Evolutionary conservation across 2,888 invertebrate species (phyloP), one percentile per base, ranked within the genome.

Genomic region (Trichopoda pennipes): DNA sequence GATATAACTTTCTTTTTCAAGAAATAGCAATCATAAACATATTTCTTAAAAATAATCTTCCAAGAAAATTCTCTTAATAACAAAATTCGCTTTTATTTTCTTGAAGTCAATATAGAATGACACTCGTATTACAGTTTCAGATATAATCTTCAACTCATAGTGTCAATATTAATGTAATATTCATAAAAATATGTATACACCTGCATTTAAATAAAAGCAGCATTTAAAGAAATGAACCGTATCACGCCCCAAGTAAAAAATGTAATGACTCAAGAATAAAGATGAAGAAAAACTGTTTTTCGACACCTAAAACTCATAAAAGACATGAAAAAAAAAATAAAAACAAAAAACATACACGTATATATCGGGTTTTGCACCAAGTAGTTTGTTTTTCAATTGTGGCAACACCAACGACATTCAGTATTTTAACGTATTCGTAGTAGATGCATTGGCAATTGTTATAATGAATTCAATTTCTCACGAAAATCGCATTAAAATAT

Each of bases 161-260:
- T 77, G 69, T 49, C 56, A 77, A 70, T n/a, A n/a, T 70, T 70
- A 63, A 70, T 64, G 55, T 70, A 38, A 70, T 63, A 77, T 70
- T 63, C 38, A 70, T 21, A 35, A 47, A 58, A 58, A 61, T 47
- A 58, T 38, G 35, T 64, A 38, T 47, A 70, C 56, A 58, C 51
- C 42, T 55, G 61, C 76, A 77, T 81, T 73, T 63, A 68, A 73
- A 56, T n/a, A 63, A 66, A 77, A 78, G 49, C 63, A 74, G 58
- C 77, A 81, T 68, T 70, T 69, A 64, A 51, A 55, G 58, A 51
- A 74, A 77, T 58, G 51, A 74, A 56, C 28, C 66, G 69, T 64
- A 78, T 64, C 78, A 81, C 68, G 76, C 76, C 81, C 68, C 72
- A 61, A 81, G 72, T 55, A 49, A 56, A 81, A 76, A 70, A 72